Conservation (phyloP, 2,113 vertebrate species). For the Amazona vittata region DNA sequence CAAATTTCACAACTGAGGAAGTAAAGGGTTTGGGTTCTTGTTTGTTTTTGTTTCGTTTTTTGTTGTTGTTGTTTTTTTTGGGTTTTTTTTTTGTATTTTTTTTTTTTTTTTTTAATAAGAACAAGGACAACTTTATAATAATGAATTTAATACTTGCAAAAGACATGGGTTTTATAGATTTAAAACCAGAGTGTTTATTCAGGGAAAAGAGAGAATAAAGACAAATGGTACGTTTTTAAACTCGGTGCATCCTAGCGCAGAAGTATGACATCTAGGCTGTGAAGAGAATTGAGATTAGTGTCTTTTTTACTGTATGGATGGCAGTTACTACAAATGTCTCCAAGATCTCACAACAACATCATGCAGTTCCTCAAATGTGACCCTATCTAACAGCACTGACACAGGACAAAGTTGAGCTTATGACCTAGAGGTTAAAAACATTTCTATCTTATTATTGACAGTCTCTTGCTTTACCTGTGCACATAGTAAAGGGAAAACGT, state of each 20-base stretch:
- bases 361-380: not conserved
- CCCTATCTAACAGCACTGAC: not conserved
- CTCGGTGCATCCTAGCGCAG: not conserved
- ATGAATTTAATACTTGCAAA: not conserved
- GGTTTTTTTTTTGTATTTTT: no score
- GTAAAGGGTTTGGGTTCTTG: not conserved
- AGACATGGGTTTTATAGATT: not conserved
- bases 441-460: not conserved
- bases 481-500: fast-evolving
- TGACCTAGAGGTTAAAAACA: not conserved
- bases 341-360: not conserved
- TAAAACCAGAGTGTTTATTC: not conserved
- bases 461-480: not conserved
- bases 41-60: not conserved
- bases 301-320: not conserved
- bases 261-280: not conserved
- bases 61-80: no score
- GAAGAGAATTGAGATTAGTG: not conserved
- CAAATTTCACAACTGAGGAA: not conserved
- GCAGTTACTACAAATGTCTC: not conserved
- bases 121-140: not conserved
- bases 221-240: not conserved
- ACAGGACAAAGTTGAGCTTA: not conserved
- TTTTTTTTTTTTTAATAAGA: not conserved
- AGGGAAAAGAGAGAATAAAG: not conserved